These are phyloP conservation scores for Pseudobourletiella spinata DNA, from an alignment of 1,140 invertebrate genomes.

Conservation along the genomic window DNA sequence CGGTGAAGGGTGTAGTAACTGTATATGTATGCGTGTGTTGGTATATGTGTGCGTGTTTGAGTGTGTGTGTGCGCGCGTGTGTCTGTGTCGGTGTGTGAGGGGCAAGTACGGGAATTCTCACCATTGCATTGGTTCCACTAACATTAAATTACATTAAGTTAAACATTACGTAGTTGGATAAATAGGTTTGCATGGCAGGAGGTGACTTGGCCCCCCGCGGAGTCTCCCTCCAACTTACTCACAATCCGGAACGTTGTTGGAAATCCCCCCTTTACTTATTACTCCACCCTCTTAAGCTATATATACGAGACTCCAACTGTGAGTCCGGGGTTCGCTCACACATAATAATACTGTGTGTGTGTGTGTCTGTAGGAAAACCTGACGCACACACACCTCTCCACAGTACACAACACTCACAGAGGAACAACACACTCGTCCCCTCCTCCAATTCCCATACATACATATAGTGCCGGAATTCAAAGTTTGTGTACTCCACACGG, in stretches of 20 bases:
- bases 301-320: not conserved
- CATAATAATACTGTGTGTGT: too few relatives aligned
- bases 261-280: slow-evolving; percentile 1
- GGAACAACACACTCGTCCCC: too few relatives aligned
- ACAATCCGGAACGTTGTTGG: not conserved
- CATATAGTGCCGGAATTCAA: too few relatives aligned
- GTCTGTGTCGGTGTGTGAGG: not conserved
- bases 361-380: too few relatives aligned
- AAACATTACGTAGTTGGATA: slow-evolving; percentile 14
- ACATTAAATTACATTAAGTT: slow-evolving; percentile 8
- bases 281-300: not conserved
- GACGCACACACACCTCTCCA: too few relatives aligned
- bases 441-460: too few relatives aligned
- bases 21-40: too few relatives aligned
- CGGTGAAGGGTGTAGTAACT: too few relatives aligned
- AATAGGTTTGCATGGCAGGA: slow-evolving; percentile 7
- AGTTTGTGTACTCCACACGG: too few relatives aligned
- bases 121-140: too few relatives aligned
- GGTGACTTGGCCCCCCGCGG: not conserved
- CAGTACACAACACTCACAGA: too few relatives aligned
- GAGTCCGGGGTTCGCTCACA: not conserved
- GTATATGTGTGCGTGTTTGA: too few relatives aligned
- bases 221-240: not conserved
- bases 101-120: not conserved
- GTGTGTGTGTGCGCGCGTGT: not conserved